These are phyloP conservation scores for Aselliscus stoliczkanus DNA, from an alignment of 2,797 vertebrate species.

Conservation along the genomic window DNA sequence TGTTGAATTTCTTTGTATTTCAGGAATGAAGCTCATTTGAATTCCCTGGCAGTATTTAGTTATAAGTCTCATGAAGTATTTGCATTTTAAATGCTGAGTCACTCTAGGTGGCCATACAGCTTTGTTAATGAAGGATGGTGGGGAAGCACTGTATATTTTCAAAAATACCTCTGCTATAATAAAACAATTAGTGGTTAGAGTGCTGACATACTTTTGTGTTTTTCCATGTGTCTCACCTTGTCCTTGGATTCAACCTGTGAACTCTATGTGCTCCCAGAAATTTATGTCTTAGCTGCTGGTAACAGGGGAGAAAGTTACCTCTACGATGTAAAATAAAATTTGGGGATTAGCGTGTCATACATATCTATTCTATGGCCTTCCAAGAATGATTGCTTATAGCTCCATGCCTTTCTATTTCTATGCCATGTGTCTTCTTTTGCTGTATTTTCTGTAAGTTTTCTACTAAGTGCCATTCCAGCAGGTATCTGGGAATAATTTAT, in stretches of 20 bases:
- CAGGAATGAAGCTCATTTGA: neutral
- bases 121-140: neutral
- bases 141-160: neutral
- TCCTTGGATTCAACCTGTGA: neutral
- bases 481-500: neutral
- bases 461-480: neutral
- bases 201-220: neutral
- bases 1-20: neutral
- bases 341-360: fast-evolving
- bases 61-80: neutral
- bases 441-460: neutral
- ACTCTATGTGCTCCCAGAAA: neutral
- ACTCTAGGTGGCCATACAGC: neutral
- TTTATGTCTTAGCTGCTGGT: neutral
- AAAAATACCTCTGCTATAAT: neutral
- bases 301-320: neutral
- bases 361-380: neutral
- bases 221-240: neutral
- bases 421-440: neutral
- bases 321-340: neutral
- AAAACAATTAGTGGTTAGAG: conserved; percentile 27
- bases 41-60: neutral
- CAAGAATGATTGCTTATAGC: neutral
- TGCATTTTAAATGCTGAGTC: conserved; percentile 35
- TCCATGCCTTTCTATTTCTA: neutral